A percentile compares a stretch with the other conserved stretches of the same genome.
Conservation (phyloP, 2,888 invertebrate species). For the Calameuta filiformis region DNA sequence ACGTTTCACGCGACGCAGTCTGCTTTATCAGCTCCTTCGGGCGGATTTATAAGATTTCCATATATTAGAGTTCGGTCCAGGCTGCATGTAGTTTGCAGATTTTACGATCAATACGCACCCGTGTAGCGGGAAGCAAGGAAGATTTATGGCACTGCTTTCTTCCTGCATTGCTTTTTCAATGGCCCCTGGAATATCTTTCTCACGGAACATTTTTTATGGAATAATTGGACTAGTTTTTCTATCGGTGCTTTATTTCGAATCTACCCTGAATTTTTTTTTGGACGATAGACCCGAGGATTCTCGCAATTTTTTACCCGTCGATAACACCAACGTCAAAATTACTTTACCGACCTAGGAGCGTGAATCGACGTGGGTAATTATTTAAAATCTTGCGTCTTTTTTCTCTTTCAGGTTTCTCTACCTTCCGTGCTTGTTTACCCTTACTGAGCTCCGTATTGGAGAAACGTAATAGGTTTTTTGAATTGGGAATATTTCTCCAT, state of each 20-base stretch:
- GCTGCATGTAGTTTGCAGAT: not conserved
- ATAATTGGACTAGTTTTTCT: not conserved
- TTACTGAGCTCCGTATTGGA: conserved; percentile 10
- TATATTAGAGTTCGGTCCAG: conserved; percentile 17
- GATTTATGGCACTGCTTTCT: not conserved
- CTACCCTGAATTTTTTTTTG: not conserved
- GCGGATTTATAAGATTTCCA: conserved; percentile 28
- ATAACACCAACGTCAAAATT: not conserved
- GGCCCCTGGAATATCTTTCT: not conserved
- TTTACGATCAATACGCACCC: not conserved
- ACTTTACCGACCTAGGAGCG: not conserved
- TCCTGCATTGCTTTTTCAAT: not conserved
- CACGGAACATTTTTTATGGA: not conserved
- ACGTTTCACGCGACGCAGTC: not conserved
- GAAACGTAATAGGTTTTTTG: conserved; percentile 30
- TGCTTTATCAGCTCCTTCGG: not conserved
- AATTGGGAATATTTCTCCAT: not conserved
- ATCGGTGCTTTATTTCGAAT: not conserved
- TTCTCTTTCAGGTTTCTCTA: not conserved
- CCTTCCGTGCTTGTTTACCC: conserved; percentile 29
- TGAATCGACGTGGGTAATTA: not conserved
- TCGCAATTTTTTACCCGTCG: not conserved
- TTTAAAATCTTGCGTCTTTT: not conserved
- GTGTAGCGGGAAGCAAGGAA: not conserved
- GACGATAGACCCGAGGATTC: not conserved